phyloP scores from a whole-genome alignment of 2,797 vertebrate species.

The Phaenicophaeus curvirostris region DNA sequence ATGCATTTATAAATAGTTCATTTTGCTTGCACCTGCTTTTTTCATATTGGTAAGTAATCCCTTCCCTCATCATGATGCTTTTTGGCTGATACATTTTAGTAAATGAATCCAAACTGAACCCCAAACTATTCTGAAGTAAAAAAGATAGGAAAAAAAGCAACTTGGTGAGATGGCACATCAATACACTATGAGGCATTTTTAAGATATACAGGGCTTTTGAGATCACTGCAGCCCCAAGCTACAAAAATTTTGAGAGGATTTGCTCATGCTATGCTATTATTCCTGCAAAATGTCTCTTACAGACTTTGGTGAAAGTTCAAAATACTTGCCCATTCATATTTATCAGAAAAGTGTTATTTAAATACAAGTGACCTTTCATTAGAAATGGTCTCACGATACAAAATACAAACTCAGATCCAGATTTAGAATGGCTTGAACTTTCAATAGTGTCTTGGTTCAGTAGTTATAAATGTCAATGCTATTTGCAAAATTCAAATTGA shows the following conservation, averaged over 20 bases:
- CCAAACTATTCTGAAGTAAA: background rate
- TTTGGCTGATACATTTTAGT: background rate
- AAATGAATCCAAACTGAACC: background rate
- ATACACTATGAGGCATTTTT: background rate
- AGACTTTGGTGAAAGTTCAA: background rate
- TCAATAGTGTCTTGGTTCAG: background rate
- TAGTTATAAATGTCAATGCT: slow-evolving; percentile 29
- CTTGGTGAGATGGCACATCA: background rate
- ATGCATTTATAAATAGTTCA: background rate
- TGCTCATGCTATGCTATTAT: background rate
- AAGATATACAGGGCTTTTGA: background rate
- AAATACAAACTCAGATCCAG: background rate
- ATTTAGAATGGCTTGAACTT: background rate
- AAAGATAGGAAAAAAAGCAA: background rate
- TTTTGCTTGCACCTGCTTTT: background rate
- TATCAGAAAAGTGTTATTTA: slow-evolving; percentile 11
- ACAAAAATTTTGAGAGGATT: slow-evolving; percentile 14
- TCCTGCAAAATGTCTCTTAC: background rate
- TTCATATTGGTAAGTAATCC: background rate
- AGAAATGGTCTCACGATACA: background rate
- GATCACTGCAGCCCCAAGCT: background rate
- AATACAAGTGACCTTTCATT: slow-evolving; percentile 27
- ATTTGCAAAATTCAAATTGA: slow-evolving; percentile 52
- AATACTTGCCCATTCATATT: background rate
- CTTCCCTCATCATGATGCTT: background rate